Base-by-base conservation (phyloP, 2,888 invertebrate species). In the Morpho helenor region DNA sequence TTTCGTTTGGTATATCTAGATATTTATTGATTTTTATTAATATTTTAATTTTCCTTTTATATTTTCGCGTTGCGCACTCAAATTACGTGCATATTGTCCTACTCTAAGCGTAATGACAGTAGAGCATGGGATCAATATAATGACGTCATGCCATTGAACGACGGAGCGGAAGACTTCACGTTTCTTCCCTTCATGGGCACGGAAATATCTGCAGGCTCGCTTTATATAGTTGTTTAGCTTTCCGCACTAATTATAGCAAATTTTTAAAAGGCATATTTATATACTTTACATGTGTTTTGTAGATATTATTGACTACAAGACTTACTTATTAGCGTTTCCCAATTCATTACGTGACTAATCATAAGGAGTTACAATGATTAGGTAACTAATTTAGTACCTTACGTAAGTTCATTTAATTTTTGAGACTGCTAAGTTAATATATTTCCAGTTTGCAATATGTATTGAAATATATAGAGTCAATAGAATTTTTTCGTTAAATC, bases 61-160 rank as follows among this genome's bases (percentile, higher is more conserved):
- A 10, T 39, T 39, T 55, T 60, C 48, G 7, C 45, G 43, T 58
- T 77, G 79, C 76, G 79, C 73, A 75, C 79, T 80, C 77, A 77
- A 51, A 48, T 52, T 7, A 43, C 66, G 75, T 77, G 75, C 73
- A 71, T 76, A 65, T 62, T 78, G 69, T 67, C 63, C 67, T 70
- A 67, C 65, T 68, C 64, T 66, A 68, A 69, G 75, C 74, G 70
- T 77, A 79, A 69, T 79, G 79, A 79, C 79, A 76, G 76, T 64
- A 64, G 63, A 52, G 60, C 60, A 49, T 55, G 60, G 64, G 79
- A 86, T 89, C 89, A 73, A 89, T 89, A 84, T 63, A 47, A 72
- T 88, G 88, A 89, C 88, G 89, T 88, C 88, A 89, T 76, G 63
- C 72, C 84, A 84, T 85, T 87, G 79, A 86, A 76, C 68, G 68